Evolutionary conservation across 2,888 invertebrate species (phyloP).

Genomic region (Volucella bombylans): DNA sequence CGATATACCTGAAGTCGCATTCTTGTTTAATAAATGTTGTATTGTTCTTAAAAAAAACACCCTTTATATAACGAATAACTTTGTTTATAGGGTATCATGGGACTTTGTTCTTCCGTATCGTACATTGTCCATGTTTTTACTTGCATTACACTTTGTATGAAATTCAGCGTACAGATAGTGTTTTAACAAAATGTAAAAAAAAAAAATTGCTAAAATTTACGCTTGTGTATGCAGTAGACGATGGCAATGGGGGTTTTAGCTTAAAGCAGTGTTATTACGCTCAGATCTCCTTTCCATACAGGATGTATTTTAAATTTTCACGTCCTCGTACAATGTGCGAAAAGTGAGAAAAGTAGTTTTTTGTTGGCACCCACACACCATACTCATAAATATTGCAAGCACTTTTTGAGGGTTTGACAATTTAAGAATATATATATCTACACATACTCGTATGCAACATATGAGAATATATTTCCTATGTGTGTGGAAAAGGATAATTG

Average conservation of each 20-base stretch:
- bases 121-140: too few relatives aligned
- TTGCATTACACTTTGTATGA: too few relatives aligned
- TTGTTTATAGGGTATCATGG: too few relatives aligned
- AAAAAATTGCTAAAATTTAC: not conserved
- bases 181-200: constrained; percentile 43
- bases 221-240: constrained; percentile 26
- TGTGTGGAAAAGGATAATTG: constrained; percentile 38
- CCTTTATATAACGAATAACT: too few relatives aligned
- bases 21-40: too few relatives aligned
- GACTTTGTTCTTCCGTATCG: too few relatives aligned
- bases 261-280: not conserved
- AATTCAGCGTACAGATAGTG: constrained; percentile 24
- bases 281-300: constrained; percentile 1
- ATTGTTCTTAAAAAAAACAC: too few relatives aligned
- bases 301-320: constrained; percentile 30
- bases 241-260: constrained; percentile 27
- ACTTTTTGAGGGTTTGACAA: constrained; percentile 60
- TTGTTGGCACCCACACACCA: constrained; percentile 42
- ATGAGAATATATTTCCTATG: too few relatives aligned
- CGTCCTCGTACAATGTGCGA: constrained; percentile 37
- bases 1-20: too few relatives aligned
- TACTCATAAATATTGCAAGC: constrained; percentile 56
- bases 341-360: constrained; percentile 47
- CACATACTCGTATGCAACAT: too few relatives aligned
- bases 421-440: constrained; percentile 41